A percentile compares a stretch with the other conserved stretches of the same genome.
phyloP scores from a whole-genome alignment of 2,113 vertebrate species.

The Brachionichthys hirsutus region DNA sequence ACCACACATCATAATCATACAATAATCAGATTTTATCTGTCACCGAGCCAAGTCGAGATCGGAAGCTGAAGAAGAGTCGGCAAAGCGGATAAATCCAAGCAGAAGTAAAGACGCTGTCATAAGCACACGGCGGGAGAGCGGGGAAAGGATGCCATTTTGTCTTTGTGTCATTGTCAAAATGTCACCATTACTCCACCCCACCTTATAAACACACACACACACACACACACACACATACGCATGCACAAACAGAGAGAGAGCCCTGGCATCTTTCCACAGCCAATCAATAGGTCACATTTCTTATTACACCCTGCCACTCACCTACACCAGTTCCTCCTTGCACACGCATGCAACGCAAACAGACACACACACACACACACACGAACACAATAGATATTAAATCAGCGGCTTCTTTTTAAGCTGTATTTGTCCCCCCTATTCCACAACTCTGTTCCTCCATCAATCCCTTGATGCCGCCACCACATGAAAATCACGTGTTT shows the following conservation, averaged over 20 bases:
- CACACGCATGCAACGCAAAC: constrained; percentile 25
- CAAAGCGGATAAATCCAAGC: constrained; percentile 30
- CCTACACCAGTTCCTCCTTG: constrained; percentile 29
- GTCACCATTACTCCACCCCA: not conserved
- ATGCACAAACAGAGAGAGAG: not conserved
- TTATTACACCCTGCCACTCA: constrained; percentile 65
- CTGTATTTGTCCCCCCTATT: too few relatives aligned
- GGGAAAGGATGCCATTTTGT: constrained; percentile 31
- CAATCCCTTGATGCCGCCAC: constrained; percentile 9
- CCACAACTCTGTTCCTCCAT: constrained; percentile 10
- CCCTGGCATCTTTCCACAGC: constrained; percentile 53
- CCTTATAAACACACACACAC: not conserved
- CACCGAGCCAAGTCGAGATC: constrained; percentile 20
- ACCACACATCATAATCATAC: constrained; percentile 56
- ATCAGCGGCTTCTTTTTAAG: constrained; percentile 4
- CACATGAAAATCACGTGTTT: not conserved
- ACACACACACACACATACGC: too few relatives aligned
- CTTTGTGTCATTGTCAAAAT: constrained; percentile 11
- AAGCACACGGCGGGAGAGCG: constrained; percentile 6
- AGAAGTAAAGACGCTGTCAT: constrained; percentile 16
- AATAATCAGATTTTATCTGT: constrained; percentile 54
- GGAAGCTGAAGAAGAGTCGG: constrained; percentile 35
- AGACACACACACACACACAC: constrained; percentile 8
- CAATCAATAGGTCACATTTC: constrained; percentile 69
- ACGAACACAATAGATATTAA: constrained; percentile 7